Evolutionary conservation across 2,888 invertebrate species (phyloP), one percentile per base, ranked within the genome.

Genomic region (Meiosimyza platycephala): DNA sequence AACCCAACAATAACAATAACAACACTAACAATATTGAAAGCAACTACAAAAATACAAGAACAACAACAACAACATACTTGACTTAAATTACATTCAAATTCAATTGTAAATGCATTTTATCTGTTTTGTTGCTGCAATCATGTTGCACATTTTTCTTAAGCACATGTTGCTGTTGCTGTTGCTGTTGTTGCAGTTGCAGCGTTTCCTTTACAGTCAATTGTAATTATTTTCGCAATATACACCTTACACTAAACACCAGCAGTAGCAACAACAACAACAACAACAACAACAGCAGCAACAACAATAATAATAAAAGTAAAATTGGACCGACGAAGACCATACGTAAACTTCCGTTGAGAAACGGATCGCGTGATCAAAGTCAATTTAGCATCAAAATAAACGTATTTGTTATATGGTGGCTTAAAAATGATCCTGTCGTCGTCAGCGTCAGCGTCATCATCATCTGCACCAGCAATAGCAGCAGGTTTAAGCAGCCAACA

Each of bases 61-160:
- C 69, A 47, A 73, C 54, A 33, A 18, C 64, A 50, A 28, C 22
- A 57, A 51, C 62, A 16, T 22, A 50, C 40, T 16, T 40, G 33
- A 28, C 22, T 81, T 79, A 83, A 83, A 83, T 83, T 83, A 84
- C 84, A 83, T 80, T 84, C 84, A 83, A 83, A 83, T 83, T 83
- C 84, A 84, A 83, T 83, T 83, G 85, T 83, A 83, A 83, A 83
- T 83, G 83, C 83, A 84, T 82, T 83, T 83, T 83, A 83, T 84
- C 74, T 73, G 71, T 72, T 74, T 62, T 52, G 59, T 74, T 74
- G 63, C 63, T 72, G 69, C 72, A 74, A 72, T 72, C 74, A 72
- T 74, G 72, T 72, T 74, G 72, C 69, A 72, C 69, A 72, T 74
- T 74, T 74, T 74, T 72, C 74, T 69, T 69, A 51, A 74, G 51